Evolutionary conservation across 2,888 invertebrate species (phyloP), one percentile per base, ranked within the genome.

Genomic region (Papilio demoleus): DNA sequence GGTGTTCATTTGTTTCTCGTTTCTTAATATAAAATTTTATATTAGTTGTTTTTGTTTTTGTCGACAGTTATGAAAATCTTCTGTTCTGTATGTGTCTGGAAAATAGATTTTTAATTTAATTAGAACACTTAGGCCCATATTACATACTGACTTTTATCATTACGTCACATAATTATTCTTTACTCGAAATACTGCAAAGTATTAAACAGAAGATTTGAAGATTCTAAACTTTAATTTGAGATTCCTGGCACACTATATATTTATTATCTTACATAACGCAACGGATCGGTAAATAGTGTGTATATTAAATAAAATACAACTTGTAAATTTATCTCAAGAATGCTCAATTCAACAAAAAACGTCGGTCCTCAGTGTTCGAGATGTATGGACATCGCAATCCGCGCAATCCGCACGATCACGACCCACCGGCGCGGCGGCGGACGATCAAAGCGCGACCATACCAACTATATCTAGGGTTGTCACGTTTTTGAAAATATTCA

Each of bases 391-490:
- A 36, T 47, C 47, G 47, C 47, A 47, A 47, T 63, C 63, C 61
- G 66, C 74, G 62, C 75, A 79, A 82, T 81, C 79, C 74, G 67
- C 17, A 59, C 71, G 81, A 81, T 84, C 87, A 82, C 82, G 86
- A 84, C 77, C 76, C 76, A 77, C 79, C 80, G 78, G n/a, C n/a
- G 81, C 87, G 86, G 86, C 86, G 81, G 83, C 84, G 76, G 77
- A 79, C 84, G n/a, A 56, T 56, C 68, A 85, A 87, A 87, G 86
- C 64, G 71, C 69, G 71, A 68, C 71, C 73, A 68, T 38, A 63
- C 59, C 40, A 50, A 27, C 34, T 31, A 56, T 22, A 31, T 22
- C n/a, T 60, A 70, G 70, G 65, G 50, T 58, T 70, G 69, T 11
- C 71, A 61, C 67, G 34, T 61, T 59, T 27, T 59, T 31, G 36